A percentile compares a stretch with the other conserved stretches of the same genome.
These are phyloP conservation scores for Heterodera filipjevi DNA, from an alignment of 2,888 invertebrate genomes.

Conservation along the genomic window DNA sequence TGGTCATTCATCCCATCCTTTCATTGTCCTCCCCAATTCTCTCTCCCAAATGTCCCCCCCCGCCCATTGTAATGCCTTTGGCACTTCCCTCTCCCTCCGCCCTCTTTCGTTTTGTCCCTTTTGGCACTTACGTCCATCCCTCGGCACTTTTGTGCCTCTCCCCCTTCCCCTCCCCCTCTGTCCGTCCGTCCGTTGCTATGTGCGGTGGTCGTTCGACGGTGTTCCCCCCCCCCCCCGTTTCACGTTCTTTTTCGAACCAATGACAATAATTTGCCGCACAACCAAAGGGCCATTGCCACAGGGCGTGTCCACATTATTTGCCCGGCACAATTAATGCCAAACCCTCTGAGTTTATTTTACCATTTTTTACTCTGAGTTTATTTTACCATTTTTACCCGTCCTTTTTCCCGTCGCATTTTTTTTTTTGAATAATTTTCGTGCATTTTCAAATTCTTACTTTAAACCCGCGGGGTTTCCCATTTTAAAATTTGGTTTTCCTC, in stretches of 20 bases:
- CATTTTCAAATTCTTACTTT: background rate
- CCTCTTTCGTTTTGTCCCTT: background rate
- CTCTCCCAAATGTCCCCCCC: too few species aligned
- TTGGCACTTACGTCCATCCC: background rate
- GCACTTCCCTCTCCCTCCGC: background rate
- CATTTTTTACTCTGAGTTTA: background rate
- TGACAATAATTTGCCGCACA: background rate
- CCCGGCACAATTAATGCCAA: background rate
- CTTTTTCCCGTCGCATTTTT: background rate
- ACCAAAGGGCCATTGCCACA: background rate
- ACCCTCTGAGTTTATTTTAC: background rate
- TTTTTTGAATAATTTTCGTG: background rate
- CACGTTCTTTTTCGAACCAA: background rate
- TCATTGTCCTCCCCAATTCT: too few species aligned
- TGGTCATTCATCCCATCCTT: too few species aligned
- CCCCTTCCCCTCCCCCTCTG: background rate
- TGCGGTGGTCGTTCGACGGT: background rate
- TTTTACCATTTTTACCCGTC: too few species aligned
- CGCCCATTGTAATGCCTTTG: background rate
- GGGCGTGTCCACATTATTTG: slow-evolving; percentile 1
- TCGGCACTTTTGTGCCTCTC: background rate
- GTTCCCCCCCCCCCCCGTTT: background rate
- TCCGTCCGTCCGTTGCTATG: slow-evolving; percentile 9
- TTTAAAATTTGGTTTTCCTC: background rate
- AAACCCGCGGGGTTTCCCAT: background rate